Percentiles rank a stretch among this genome's conserved stretches.
Evolutionary conservation across 2,113 vertebrate genomes (phyloP).

Genomic region (Rhabdornis inornatus): DNA sequence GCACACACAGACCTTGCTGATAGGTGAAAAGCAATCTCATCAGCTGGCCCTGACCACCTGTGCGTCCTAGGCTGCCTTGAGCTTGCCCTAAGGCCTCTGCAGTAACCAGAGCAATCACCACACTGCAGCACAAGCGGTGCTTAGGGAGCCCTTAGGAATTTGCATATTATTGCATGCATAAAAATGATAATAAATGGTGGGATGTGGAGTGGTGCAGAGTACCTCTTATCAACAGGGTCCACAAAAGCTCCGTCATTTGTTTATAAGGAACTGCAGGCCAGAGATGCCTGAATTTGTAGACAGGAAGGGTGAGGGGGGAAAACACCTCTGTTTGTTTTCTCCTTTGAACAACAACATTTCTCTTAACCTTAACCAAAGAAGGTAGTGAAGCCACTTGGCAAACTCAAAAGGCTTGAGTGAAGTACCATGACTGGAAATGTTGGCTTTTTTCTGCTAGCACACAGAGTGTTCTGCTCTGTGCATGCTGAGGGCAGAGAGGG

Average conservation of each 20-base stretch:
- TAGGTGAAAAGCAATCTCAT: not conserved
- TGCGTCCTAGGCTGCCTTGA: not conserved
- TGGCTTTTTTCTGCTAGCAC: not conserved
- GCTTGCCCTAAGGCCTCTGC: not conserved
- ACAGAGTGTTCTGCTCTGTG: rapidly evolving
- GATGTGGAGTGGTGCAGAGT: not conserved
- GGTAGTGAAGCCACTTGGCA: constrained; percentile 32
- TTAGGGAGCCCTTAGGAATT: not conserved
- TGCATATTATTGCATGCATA: not conserved
- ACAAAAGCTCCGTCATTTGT: constrained; percentile 56
- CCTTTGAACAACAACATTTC: constrained; percentile 33
- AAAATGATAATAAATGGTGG: not conserved
- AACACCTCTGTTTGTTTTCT: constrained; percentile 40
- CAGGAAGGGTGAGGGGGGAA: constrained; percentile 65
- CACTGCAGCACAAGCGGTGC: not conserved
- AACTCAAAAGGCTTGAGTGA: not conserved
- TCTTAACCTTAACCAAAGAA: constrained; percentile 41
- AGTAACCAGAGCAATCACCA: not conserved
- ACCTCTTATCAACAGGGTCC: constrained; percentile 46
- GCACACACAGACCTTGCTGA: not conserved
- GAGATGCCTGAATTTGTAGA: constrained; percentile 33
- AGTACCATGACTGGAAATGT: constrained; percentile 35
- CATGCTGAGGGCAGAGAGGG: rapidly evolving
- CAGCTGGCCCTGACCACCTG: not conserved
- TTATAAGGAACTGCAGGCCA: constrained; percentile 35